Evolutionary conservation across 2,888 invertebrate species (phyloP).

Genomic region (Emesis castigata): DNA sequence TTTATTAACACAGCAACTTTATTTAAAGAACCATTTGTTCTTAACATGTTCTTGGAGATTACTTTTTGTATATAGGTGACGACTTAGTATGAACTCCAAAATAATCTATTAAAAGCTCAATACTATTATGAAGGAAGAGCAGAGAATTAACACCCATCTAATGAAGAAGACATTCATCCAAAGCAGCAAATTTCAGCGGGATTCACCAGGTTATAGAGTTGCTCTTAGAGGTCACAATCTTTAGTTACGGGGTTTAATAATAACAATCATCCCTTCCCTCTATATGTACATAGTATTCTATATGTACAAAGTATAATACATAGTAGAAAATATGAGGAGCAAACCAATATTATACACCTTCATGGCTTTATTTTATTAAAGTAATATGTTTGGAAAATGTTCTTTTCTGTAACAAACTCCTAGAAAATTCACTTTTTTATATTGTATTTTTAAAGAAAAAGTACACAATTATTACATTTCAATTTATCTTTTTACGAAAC

Average conservation of each 20-base stretch:
- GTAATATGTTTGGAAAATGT: neutral
- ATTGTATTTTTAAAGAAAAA: neutral
- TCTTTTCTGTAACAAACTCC: slow-evolving; percentile 1
- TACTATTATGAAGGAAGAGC: neutral
- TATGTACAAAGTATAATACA: no score
- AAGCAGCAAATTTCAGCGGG: neutral
- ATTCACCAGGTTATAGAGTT: neutral
- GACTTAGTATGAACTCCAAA: neutral
- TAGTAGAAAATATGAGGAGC: neutral
- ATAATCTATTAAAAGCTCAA: neutral
- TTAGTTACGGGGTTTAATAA: neutral
- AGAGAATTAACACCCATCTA: neutral
- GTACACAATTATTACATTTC: neutral
- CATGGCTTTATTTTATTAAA: neutral
- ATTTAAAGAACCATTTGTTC: no score
- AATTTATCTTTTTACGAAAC: no score
- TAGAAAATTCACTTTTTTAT: neutral
- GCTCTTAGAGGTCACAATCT: neutral
- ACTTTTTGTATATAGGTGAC: neutral
- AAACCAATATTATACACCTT: neutral
- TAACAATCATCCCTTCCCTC: neutral
- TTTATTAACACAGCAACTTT: neutral
- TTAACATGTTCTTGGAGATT: neutral
- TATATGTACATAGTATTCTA: no score
- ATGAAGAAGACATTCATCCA: neutral